Evolutionary conservation across 2,888 invertebrate species (phyloP).

Genomic region (Calameuta idolon): DNA sequence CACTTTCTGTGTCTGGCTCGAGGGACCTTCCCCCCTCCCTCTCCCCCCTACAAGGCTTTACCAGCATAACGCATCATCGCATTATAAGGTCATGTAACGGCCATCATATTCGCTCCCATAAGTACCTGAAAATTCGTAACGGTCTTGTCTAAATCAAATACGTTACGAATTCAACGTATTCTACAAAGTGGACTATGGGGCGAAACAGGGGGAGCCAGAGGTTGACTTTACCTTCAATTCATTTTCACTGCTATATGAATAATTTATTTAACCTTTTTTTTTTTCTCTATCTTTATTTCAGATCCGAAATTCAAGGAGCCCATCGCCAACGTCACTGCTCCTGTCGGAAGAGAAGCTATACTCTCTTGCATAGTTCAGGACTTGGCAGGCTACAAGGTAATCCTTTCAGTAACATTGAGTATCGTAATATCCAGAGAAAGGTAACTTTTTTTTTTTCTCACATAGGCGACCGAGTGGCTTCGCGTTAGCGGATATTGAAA

Average conservation of each 20-base stretch:
- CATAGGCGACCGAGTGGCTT: too few relatives aligned
- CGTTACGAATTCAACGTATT: constrained; percentile 6
- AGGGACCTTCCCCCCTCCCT: not conserved
- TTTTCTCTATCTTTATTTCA: constrained; percentile 69
- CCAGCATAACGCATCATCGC: constrained; percentile 26
- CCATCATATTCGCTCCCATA: constrained; percentile 13
- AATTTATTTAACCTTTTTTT: not conserved
- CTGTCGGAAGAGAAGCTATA: constrained; percentile 86
- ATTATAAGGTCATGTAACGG: constrained; percentile 17
- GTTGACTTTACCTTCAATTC: too few relatives aligned
- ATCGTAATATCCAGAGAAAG: too few relatives aligned
- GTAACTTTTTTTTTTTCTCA: too few relatives aligned
- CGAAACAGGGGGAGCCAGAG: too few relatives aligned
- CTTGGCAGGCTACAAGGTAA: constrained; percentile 85
- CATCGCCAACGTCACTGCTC: constrained; percentile 85
- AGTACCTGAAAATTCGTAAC: constrained; percentile 18
- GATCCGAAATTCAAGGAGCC: constrained; percentile 86
- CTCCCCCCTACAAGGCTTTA: constrained; percentile 14
- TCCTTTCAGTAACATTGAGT: constrained; percentile 24
- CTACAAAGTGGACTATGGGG: not conserved
- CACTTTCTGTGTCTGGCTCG: not conserved
- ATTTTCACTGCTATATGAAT: not conserved
- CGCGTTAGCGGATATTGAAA: too few relatives aligned
- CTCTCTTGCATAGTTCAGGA: constrained; percentile 86
- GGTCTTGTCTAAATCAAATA: constrained; percentile 11